These are phyloP conservation scores for Lates japonicus DNA, from an alignment of 2,797 vertebrate species.

Conservation along the genomic window DNA sequence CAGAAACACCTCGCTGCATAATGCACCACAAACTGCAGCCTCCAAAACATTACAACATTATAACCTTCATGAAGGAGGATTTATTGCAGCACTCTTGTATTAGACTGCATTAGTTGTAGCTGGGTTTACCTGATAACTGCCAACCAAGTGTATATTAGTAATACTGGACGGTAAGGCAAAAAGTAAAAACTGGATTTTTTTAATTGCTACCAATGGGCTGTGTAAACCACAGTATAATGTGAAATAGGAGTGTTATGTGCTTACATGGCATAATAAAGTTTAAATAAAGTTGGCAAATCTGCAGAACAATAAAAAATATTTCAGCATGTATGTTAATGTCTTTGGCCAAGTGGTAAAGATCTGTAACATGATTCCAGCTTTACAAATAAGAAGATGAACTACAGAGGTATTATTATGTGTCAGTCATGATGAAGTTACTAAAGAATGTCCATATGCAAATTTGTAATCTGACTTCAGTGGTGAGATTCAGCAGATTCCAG, in stretches of 20 bases:
- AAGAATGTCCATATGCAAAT: conserved; percentile 10
- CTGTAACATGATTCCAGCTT: conserved; percentile 39
- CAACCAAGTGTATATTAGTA: conserved; percentile 29
- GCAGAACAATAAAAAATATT: conserved; percentile 44
- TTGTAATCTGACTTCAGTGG: conserved; percentile 38
- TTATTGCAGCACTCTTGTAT: neutral
- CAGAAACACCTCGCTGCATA: neutral
- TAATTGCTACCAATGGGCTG: neutral
- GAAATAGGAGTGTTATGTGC: conserved; percentile 27
- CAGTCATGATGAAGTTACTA: conserved; percentile 25
- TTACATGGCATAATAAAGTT: conserved; percentile 16
- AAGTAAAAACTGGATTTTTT: conserved; percentile 50
- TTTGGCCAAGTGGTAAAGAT: conserved; percentile 64
- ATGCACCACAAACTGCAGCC: neutral
- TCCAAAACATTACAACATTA: neutral
- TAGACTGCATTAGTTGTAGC: neutral
- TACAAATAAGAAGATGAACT: conserved; percentile 43
- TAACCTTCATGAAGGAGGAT: neutral
- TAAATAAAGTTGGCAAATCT: conserved; percentile 35
- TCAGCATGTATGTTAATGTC: conserved; percentile 36
- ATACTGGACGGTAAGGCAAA: conserved; percentile 65
- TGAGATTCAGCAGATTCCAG: conserved; percentile 31
- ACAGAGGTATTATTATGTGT: conserved; percentile 51
- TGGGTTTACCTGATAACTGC: neutral
- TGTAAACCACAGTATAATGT: conserved; percentile 31